A percentile compares a stretch with the other conserved stretches of the same genome.
phyloP scores from a whole-genome alignment of 2,797 vertebrate species.

The Sebastes diploproa region DNA sequence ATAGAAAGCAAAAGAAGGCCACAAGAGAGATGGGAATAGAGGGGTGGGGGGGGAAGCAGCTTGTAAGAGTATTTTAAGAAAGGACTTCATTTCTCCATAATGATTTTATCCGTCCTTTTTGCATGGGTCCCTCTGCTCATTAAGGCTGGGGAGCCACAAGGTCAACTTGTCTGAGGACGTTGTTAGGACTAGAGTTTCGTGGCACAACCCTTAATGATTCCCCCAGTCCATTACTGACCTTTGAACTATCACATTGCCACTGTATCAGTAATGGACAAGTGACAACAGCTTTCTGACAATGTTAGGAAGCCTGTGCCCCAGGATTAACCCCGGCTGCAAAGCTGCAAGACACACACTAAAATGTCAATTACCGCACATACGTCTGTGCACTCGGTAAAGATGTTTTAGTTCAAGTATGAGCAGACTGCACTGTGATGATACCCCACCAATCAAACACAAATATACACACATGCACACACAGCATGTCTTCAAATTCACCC shows the following conservation, averaged over 20 bases:
- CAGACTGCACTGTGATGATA: constrained; percentile 2
- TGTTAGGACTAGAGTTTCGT: constrained; percentile 48
- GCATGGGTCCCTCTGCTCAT: constrained; percentile 34
- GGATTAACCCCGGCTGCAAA: constrained; percentile 51
- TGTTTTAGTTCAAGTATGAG: constrained; percentile 9
- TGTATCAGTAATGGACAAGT: constrained; percentile 42
- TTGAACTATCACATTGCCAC: constrained; percentile 52
- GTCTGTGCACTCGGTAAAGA: background rate
- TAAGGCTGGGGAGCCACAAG: constrained; percentile 50
- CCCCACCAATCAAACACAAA: constrained; percentile 1
- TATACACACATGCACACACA: constrained; percentile 3
- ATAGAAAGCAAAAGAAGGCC: constrained; percentile 1
- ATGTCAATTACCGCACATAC: constrained; percentile 21
- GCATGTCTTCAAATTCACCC: constrained; percentile 13
- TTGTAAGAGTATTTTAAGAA: constrained; percentile 25
- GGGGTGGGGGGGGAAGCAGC: background rate
- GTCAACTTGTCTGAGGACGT: constrained; percentile 55
- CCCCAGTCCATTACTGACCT: constrained; percentile 56
- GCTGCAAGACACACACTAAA: constrained; percentile 36
- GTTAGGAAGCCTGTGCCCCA: background rate
- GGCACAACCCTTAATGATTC: constrained; percentile 61
- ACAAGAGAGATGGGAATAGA: constrained; percentile 17
- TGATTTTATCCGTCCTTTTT: constrained; percentile 37
- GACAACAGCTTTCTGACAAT: constrained; percentile 40
- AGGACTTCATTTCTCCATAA: constrained; percentile 39